phyloP scores from a whole-genome alignment of 2,888 invertebrate genomes.

The Pachydiplax longipennis region DNA sequence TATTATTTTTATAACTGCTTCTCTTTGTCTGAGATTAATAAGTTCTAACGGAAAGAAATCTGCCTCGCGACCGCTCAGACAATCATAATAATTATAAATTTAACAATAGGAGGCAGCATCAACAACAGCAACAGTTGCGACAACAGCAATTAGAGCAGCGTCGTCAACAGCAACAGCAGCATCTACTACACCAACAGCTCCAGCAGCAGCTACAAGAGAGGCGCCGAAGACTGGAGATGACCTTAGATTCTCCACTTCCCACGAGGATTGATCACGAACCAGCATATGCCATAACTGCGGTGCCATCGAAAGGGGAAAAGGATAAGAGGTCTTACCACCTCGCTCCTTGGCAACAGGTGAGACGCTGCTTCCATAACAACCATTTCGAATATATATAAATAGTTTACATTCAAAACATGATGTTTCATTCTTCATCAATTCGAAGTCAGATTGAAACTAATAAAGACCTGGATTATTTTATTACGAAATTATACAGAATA shows the following conservation, averaged over 20 bases:
- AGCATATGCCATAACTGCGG: background rate
- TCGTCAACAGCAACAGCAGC: slow-evolving; percentile 14
- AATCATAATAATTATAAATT: background rate
- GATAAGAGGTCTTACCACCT: background rate
- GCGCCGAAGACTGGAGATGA: slow-evolving; percentile 16
- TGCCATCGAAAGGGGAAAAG: background rate
- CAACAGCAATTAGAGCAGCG: slow-evolving; percentile 33
- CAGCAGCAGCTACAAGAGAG: slow-evolving; percentile 31
- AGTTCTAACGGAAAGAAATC: too few relatives aligned
- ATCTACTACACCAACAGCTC: slow-evolving; percentile 19
- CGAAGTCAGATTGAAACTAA: too few relatives aligned
- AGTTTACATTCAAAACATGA: too few relatives aligned
- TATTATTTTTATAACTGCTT: too few relatives aligned
- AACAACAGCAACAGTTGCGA: slow-evolving; percentile 27
- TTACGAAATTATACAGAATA: too few relatives aligned
- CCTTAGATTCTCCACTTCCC: slow-evolving; percentile 1
- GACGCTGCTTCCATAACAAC: background rate
- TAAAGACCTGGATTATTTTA: too few relatives aligned
- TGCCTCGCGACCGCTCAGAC: too few relatives aligned
- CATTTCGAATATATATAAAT: background rate
- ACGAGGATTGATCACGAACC: background rate
- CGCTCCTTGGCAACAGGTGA: slow-evolving; percentile 13
- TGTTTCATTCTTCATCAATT: too few relatives aligned
- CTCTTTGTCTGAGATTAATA: too few relatives aligned
- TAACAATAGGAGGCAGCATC: background rate